Evolutionary conservation across 37 sponge, comb jelly and placozoan genomes (phyloP).

Genomic region (Dysidea cf. avara): DNA sequence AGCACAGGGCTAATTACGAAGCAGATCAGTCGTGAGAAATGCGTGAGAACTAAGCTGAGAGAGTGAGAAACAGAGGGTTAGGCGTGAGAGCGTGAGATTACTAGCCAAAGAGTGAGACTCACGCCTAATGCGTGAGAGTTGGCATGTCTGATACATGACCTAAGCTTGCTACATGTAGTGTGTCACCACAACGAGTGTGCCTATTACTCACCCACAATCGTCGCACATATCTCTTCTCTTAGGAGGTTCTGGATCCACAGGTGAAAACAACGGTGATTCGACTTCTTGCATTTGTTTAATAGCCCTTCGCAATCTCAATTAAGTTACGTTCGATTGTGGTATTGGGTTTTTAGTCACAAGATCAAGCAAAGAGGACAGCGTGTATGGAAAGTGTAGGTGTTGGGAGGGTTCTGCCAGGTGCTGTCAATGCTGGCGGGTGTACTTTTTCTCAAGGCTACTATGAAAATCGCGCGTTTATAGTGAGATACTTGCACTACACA

Average conservation of each 20-base stretch:
- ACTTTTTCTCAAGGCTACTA: conserved; percentile 58
- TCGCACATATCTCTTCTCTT: conserved; percentile 34
- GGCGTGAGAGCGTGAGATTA: too few species aligned
- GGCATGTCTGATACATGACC: not conserved
- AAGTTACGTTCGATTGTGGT: not conserved
- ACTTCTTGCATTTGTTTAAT: not conserved
- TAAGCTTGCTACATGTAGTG: not conserved
- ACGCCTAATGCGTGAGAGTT: too few species aligned
- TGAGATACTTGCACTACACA: conserved; percentile 21
- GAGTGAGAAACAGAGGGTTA: too few species aligned
- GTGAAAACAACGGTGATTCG: conserved; percentile 2
- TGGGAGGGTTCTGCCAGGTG: conserved; percentile 65
- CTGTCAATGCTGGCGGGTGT: conserved; percentile 68
- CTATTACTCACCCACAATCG: conserved; percentile 36
- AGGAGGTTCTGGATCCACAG: conserved; percentile 13
- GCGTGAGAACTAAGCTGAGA: too few species aligned
- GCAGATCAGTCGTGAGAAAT: not conserved
- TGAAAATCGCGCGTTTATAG: conserved; percentile 61
- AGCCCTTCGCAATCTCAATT: not conserved
- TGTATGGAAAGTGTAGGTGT: not conserved
- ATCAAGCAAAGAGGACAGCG: not conserved
- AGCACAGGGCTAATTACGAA: not conserved
- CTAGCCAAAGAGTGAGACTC: too few species aligned
- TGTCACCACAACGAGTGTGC: not conserved
- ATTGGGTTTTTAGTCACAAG: not conserved